Percentiles rank a stretch among this genome's conserved stretches.
Evolutionary conservation across 2,113 vertebrate genomes (phyloP).

Genomic region (Caracal caracal): DNA sequence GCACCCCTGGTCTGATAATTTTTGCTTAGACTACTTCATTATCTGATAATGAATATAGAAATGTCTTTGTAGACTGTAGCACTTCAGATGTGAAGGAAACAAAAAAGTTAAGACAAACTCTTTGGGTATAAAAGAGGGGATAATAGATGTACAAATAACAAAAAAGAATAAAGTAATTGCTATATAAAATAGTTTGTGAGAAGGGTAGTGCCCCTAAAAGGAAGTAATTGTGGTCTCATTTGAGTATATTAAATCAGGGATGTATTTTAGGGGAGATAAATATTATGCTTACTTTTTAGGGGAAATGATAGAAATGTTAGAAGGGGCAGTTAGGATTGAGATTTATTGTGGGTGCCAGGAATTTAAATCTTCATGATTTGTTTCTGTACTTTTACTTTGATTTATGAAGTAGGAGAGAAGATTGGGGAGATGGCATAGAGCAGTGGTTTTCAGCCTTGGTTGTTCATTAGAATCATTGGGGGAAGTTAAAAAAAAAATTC

Average conservation of each 20-base stretch:
- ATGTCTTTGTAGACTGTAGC: neutral
- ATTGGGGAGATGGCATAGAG: neutral
- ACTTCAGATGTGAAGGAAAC: neutral
- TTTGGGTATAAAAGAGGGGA: neutral
- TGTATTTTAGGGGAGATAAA: constrained; percentile 11
- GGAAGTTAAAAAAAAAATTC: constrained; percentile 12
- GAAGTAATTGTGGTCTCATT: neutral
- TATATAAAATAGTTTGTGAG: neutral
- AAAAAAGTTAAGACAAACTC: neutral
- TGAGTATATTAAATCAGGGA: neutral
- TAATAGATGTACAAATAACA: neutral
- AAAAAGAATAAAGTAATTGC: neutral
- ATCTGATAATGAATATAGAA: neutral
- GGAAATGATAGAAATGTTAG: neutral
- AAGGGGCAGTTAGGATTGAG: neutral
- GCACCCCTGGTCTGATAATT: neutral
- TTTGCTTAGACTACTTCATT: neutral
- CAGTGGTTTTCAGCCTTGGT: neutral
- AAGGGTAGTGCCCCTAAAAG: neutral
- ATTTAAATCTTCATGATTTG: constrained; percentile 43
- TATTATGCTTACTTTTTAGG: neutral
- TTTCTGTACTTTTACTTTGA: constrained; percentile 30
- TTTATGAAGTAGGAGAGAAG: constrained; percentile 26
- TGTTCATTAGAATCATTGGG: constrained; percentile 37
- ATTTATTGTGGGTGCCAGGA: neutral